These are phyloP conservation scores for Psettodes erumei DNA, from an alignment of 2,113 vertebrate genomes.

Conservation along the genomic window DNA sequence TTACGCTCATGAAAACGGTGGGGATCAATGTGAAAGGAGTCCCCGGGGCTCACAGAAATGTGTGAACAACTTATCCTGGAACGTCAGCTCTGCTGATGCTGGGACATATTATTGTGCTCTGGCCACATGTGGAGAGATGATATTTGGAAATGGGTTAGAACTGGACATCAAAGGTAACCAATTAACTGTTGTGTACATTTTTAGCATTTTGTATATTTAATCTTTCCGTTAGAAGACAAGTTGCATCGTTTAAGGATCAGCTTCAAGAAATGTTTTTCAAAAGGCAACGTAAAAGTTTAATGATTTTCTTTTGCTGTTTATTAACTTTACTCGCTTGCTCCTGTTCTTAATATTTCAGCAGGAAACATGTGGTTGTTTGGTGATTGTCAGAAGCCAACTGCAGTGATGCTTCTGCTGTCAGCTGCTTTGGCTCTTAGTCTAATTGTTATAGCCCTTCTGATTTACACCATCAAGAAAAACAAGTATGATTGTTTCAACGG, in stretches of 20 bases:
- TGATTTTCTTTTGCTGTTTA: neutral
- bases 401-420: neutral
- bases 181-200: no score
- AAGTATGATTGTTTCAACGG: conserved; percentile 8
- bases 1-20: neutral
- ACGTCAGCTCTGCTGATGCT: conserved; percentile 34
- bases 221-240: no score
- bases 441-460: conserved; percentile 14
- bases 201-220: no score
- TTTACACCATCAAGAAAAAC: neutral
- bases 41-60: conserved; percentile 20
- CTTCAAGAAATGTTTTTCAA: no score
- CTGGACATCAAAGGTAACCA: conserved; percentile 37
- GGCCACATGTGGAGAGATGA: conserved; percentile 44
- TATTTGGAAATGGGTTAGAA: conserved; percentile 48
- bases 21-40: neutral
- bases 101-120: conserved; percentile 59
- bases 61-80: conserved; percentile 12
- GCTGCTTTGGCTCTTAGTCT: conserved; percentile 8
- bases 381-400: neutral
- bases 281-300: no score
- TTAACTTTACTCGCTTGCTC: neutral
- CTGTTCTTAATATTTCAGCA: neutral
- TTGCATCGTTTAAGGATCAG: no score
- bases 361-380: neutral